Evolutionary conservation across 2,113 vertebrate species (phyloP), one percentile per base, ranked within the genome.

Genomic region (Eclectus roratus): DNA sequence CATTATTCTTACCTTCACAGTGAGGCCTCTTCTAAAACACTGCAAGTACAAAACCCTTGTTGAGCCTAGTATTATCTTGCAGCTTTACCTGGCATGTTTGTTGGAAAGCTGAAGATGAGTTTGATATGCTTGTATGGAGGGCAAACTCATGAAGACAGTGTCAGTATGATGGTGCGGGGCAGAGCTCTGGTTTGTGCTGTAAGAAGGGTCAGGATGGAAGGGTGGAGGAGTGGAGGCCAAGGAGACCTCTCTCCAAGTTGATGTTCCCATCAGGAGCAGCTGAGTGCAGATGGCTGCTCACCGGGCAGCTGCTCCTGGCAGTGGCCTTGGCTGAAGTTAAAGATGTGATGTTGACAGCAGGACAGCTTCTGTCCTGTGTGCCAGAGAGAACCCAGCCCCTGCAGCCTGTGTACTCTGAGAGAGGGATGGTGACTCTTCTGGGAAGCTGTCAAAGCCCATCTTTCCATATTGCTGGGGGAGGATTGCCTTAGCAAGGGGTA

Each of bases 401-500:
- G n/a, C 19, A 69, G 58, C 25, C 37, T 0, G 0, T 17, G 33
- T 85, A 41, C 37, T 23, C 11, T 15, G 19, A 23, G 80, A 72
- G 7, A 6, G 39, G 17, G 9, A 44, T 8, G 16, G 33, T 55
- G 53, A 46, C 70, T 74, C 21, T 89, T 60, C 31, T 55, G 29
- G 27, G 55, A 65, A 80, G 78, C 66, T 77, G 41, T 91, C 46
- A 50, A 63, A 72, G 28, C 21, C 13, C 3, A 5, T 93, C 43
- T 85, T 91, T 63, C n/a, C 58, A 31, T 82, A 50, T 73, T 89
- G 63, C 46, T 93, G 87, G 24, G 15, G 73, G 80, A 82, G 70
- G 87, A 72, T 72, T 89, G 35, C n/a, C 17, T 91, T 95, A 89
- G 44, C 74, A 85, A 89, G 77, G 80, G 53, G 55, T 50, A 65